Evolutionary conservation across 2,113 vertebrate species (phyloP).

Genomic region (Dromaius novaehollandiae): DNA sequence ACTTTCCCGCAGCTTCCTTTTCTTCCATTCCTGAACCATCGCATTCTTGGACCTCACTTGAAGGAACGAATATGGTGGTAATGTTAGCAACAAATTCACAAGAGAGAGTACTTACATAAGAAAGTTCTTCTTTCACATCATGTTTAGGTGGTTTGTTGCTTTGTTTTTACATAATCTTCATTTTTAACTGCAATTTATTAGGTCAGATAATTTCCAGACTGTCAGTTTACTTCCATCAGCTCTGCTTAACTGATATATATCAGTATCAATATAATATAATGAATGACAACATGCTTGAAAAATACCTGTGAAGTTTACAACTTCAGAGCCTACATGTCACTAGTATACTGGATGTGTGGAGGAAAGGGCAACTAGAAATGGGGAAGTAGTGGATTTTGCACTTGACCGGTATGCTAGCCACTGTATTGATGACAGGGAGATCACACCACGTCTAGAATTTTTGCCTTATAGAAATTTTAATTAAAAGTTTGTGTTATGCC

Average conservation of each 20-base stretch:
- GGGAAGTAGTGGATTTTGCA: neutral
- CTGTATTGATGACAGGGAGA: neutral
- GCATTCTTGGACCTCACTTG: neutral
- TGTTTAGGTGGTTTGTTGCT: neutral
- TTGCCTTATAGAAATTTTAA: neutral
- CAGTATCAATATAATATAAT: neutral
- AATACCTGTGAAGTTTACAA: neutral
- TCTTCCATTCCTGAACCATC: neutral
- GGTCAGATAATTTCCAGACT: neutral
- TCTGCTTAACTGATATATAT: neutral
- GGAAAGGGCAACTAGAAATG: neutral
- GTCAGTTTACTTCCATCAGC: neutral
- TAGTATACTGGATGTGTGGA: neutral
- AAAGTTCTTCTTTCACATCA: neutral
- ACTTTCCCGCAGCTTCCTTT: neutral
- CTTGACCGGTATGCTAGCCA: neutral
- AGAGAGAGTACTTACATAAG: neutral
- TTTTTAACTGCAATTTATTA: neutral
- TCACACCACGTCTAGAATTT: neutral
- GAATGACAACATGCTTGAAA: neutral
- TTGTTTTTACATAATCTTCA: neutral
- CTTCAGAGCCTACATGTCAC: rapidly evolving
- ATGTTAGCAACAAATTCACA: neutral
- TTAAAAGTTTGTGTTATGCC: neutral
- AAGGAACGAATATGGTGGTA: neutral